phyloP scores from a whole-genome alignment of 2,113 vertebrate genomes.

The Oreochromis spilurus region DNA sequence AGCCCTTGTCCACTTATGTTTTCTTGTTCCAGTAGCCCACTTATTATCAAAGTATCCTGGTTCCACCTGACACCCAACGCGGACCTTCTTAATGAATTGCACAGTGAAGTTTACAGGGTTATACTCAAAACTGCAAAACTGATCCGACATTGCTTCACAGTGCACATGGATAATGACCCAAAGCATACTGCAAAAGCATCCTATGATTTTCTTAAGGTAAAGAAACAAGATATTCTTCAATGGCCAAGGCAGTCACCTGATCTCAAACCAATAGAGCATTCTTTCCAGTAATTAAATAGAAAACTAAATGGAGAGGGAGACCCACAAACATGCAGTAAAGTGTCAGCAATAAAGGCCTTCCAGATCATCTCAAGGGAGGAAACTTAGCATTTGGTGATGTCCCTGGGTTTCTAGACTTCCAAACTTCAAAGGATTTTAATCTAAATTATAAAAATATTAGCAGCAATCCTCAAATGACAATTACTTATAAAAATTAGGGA shows the following conservation, averaged over 20 bases:
- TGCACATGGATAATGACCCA: background rate
- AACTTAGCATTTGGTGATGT: background rate
- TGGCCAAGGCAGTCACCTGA: background rate
- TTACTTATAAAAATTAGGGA: background rate
- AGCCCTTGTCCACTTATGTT: background rate
- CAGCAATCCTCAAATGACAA: background rate
- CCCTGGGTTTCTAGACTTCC: background rate
- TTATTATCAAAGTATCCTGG: background rate
- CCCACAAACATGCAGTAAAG: background rate
- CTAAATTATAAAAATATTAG: background rate
- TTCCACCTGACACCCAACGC: background rate
- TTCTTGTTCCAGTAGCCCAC: background rate
- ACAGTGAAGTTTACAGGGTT: background rate
- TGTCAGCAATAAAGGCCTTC: background rate
- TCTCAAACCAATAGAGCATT: background rate
- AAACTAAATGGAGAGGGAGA: background rate
- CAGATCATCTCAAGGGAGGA: background rate
- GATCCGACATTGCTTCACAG: background rate
- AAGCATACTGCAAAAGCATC: background rate
- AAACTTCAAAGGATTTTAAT: background rate
- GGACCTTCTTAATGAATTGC: background rate
- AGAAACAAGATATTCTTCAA: background rate
- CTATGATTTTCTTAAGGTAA: background rate
- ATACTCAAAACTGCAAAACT: background rate
- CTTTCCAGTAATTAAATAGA: background rate